These are phyloP conservation scores for Rhopalosiphum padi DNA, from an alignment of 1,140 invertebrate genomes.

Conservation along the genomic window DNA sequence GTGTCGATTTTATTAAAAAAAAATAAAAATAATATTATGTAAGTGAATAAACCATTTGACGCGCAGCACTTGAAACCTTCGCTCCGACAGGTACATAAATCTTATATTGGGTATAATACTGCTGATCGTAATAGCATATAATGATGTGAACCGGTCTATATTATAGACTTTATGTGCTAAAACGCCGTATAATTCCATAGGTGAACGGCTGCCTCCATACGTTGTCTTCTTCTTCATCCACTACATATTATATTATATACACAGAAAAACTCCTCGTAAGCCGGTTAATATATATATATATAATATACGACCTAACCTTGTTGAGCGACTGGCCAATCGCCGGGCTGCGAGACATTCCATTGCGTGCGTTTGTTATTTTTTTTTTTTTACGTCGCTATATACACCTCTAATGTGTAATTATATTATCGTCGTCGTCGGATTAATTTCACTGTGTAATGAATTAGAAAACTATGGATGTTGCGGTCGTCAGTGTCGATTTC, in stretches of 20 bases:
- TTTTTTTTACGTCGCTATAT: not conserved
- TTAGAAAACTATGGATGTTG: conserved; percentile 49
- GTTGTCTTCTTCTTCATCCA: not conserved
- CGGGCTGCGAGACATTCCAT: not conserved
- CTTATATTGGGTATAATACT: too few species aligned
- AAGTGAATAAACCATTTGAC: not conserved
- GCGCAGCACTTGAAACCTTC: not conserved
- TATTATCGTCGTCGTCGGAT: conserved; percentile 38
- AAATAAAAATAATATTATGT: too few species aligned
- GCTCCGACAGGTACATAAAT: not conserved
- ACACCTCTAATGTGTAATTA: conserved; percentile 12
- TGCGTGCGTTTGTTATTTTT: not conserved
- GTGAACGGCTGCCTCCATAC: not conserved
- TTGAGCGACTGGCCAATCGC: not conserved
- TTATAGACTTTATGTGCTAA: not conserved
- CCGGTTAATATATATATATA: not conserved
- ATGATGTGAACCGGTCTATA: not conserved
- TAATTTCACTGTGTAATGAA: conserved; percentile 53
- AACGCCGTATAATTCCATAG: not conserved
- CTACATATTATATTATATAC: not conserved
- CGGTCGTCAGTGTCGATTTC: conserved; percentile 53
- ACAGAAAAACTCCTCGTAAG: not conserved
- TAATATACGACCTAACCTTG: not conserved
- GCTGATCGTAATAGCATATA: not conserved
- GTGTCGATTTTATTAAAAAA: not conserved